Evolutionary conservation across 2,113 vertebrate species (phyloP), one percentile per base, ranked within the genome.

Genomic region (Setophaga coronata): DNA sequence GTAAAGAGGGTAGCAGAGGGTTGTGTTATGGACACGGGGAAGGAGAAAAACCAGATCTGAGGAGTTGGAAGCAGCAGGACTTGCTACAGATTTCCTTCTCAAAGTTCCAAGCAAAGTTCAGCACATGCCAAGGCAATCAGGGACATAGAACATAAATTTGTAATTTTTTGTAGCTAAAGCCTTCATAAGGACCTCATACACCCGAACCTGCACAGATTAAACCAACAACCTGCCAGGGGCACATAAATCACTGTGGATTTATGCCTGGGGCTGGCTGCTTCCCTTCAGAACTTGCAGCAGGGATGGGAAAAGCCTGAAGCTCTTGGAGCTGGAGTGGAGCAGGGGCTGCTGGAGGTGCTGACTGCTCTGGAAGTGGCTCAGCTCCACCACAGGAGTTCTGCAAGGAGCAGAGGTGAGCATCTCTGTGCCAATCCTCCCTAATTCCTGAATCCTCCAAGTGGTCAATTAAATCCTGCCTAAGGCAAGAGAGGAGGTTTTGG

Each of bases 1-100:
- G 67, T 26, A 54, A n/a, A 21, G 45, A 48, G 70, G 33, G 72
- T 21, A 45, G 38, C 23, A 72, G 50, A 58, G 57, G 28, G 33
- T 47, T 2, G 0, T 42, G 43, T 47, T 69, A 42, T 31, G 24
- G 33, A 12, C 20, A 21, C 0, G 1, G 31, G 43, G 43, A 53
- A 48, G 34, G n/a, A 61, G 29, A 82, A 74, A 51, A 71, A 24
- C 8, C 43, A 48, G 36, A 61, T 34, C 74, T 25, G 60, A 82
- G 61, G 18, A 74, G 20, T 7, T 82, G 36, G 42, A 69, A 82
- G 74, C 36, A 79, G 7, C 12, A 89, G 33, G 42, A 53, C 18
- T 47, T 76, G n/a, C 25, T 76, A 40, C 24, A 43, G 61, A 54
- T 62, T 76, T 62, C 57, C 53, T 87, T 43, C 62, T 48, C 2